phyloP scores from a whole-genome alignment of 2,888 invertebrate species.

The Clanis bilineata region DNA sequence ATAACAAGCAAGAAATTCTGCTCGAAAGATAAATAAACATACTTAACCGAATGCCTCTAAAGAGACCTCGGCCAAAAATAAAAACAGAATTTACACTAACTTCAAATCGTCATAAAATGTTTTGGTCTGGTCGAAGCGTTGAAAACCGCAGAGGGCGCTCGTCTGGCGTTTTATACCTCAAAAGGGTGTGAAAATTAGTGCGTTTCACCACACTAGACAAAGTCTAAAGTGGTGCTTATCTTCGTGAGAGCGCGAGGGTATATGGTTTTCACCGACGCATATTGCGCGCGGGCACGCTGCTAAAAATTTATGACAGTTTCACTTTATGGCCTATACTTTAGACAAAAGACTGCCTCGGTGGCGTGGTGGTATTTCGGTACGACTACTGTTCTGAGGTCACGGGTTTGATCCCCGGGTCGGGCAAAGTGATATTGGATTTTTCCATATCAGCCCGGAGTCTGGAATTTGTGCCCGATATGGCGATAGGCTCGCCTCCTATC shows the following conservation, averaged over 20 bases:
- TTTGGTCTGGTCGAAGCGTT: slow-evolving; percentile 20
- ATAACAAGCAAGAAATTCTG: neutral
- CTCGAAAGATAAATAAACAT: neutral
- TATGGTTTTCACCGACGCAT: slow-evolving; percentile 25
- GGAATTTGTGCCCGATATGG: too few relatives aligned
- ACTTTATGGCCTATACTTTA: neutral
- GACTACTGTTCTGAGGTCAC: too few relatives aligned
- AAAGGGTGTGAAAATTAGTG: slow-evolving; percentile 54
- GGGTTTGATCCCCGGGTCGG: too few relatives aligned
- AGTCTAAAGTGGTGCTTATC: slow-evolving; percentile 51
- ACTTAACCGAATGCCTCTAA: neutral
- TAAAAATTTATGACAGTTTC: neutral
- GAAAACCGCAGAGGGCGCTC: slow-evolving; percentile 30
- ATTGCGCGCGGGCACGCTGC: slow-evolving; percentile 20
- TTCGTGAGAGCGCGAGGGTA: slow-evolving; percentile 31
- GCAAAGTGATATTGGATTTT: too few relatives aligned
- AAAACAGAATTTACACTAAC: neutral
- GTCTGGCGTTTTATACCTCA: slow-evolving; percentile 35
- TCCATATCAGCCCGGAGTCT: too few relatives aligned
- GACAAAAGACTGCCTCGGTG: too few relatives aligned
- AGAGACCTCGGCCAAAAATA: neutral
- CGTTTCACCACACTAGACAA: slow-evolving; percentile 48
- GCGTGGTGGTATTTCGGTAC: too few relatives aligned
- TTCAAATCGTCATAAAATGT: neutral
- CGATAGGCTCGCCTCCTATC: too few relatives aligned